These are phyloP conservation scores for Diabrotica virgifera DNA, from an alignment of 1,140 invertebrate species.

Conservation along the genomic window DNA sequence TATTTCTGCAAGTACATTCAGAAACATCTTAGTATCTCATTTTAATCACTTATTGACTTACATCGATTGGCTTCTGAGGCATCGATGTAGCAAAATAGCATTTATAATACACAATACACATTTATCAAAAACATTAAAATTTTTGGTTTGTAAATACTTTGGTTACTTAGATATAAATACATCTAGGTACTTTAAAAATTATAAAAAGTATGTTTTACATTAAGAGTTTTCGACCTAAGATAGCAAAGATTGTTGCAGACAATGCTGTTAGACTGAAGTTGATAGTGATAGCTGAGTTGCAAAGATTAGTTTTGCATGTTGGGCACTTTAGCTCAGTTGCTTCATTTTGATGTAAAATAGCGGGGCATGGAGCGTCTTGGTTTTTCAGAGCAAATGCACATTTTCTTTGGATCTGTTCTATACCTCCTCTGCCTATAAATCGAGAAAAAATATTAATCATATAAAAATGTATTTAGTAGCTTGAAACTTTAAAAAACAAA, in stretches of 20 bases:
- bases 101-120: no score
- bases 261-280: conserved; percentile 4
- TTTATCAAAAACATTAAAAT: no score
- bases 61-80: no score
- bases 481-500: no score
- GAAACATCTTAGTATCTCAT: no score
- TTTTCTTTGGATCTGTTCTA: neutral
- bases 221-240: conserved; percentile 6
- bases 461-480: no score
- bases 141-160: no score
- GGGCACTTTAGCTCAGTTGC: conserved; percentile 9
- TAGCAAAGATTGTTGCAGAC: neutral
- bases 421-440: neutral
- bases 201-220: neutral
- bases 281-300: conserved; percentile 12
- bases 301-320: conserved; percentile 10
- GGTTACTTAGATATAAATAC: no score
- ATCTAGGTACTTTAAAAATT: no score
- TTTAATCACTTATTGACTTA: no score
- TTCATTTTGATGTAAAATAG: neutral
- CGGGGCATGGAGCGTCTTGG: neutral
- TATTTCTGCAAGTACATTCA: no score
- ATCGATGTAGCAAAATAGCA: no score
- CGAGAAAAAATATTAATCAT: neutral
- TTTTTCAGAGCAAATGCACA: neutral